These are phyloP conservation scores for Gerris lacustris DNA, from an alignment of 2,888 invertebrate species.

Conservation along the genomic window DNA sequence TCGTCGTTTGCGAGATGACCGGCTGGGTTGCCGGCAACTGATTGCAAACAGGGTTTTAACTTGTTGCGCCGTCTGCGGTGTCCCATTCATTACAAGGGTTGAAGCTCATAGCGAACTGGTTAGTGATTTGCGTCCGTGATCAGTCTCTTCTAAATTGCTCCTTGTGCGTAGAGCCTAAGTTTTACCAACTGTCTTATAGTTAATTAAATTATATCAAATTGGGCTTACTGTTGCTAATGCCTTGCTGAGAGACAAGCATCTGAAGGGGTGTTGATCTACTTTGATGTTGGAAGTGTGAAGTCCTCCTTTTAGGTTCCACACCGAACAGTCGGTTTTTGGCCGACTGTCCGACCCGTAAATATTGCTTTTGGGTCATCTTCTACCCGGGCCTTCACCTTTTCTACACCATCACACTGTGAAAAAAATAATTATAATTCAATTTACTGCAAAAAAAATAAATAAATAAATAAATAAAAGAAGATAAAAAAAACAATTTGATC, in stretches of 20 bases:
- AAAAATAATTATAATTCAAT: too few species aligned
- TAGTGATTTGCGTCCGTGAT: too few species aligned
- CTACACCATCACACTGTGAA: background rate
- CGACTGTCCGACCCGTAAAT: constrained; percentile 59
- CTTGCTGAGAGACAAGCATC: constrained; percentile 68
- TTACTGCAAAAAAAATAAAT: background rate
- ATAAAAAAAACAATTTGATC: background rate
- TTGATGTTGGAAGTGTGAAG: constrained; percentile 26
- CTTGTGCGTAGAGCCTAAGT: too few species aligned
- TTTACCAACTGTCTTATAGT: too few species aligned
- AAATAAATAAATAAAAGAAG: background rate
- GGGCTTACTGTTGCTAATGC: constrained; percentile 62
- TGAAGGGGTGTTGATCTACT: constrained; percentile 48
- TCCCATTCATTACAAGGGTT: too few species aligned
- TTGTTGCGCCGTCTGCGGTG: too few species aligned
- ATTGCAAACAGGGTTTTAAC: too few species aligned
- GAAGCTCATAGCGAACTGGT: too few species aligned
- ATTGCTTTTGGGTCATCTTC: constrained; percentile 45
- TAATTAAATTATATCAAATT: background rate
- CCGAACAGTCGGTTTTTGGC: constrained; percentile 62
- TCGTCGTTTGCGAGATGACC: too few species aligned
- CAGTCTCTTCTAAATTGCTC: too few species aligned
- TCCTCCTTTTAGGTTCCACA: constrained; percentile 38
- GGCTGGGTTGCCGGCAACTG: too few species aligned
- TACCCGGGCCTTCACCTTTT: constrained; percentile 6